These are phyloP conservation scores for Tribolium castaneum DNA, from an alignment of 1,140 invertebrate genomes.

Conservation along the genomic window DNA sequence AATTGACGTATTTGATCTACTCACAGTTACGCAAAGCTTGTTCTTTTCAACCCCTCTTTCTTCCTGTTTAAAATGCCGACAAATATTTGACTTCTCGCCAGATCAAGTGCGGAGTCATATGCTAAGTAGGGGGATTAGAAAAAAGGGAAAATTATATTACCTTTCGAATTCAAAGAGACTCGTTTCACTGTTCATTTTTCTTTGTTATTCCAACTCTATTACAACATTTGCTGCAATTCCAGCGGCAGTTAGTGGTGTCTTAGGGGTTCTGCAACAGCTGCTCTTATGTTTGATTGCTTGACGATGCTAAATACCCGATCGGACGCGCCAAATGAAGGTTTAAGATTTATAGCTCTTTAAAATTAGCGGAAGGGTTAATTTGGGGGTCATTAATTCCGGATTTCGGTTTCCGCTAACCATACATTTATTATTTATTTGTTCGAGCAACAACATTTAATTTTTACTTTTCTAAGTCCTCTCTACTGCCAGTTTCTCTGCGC, in stretches of 20 bases:
- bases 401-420: neutral
- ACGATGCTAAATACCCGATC: constrained; percentile 26
- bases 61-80: constrained; percentile 51
- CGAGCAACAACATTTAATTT: too few relatives aligned
- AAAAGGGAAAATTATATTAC: constrained; percentile 32
- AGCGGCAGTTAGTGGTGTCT: constrained; percentile 44
- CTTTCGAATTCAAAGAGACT: constrained; percentile 18
- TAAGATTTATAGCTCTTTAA: constrained; percentile 52
- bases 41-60: constrained; percentile 46
- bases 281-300: constrained; percentile 42
- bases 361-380: constrained; percentile 56
- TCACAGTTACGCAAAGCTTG: constrained; percentile 46
- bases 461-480: too few relatives aligned
- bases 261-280: constrained; percentile 50
- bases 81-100: constrained; percentile 51
- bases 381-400: constrained; percentile 49
- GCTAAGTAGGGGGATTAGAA: constrained; percentile 45
- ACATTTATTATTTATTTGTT: neutral
- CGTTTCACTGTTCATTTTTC: constrained; percentile 2
- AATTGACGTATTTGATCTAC: constrained; percentile 53
- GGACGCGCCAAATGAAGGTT: constrained; percentile 49
- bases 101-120: constrained; percentile 51
- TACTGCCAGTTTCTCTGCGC: neutral
- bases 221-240: constrained; percentile 29
- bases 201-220: constrained; percentile 7